Percentiles rank a stretch among this genome's conserved stretches.
Conservation (phyloP, 1,140 invertebrate genomes). For the Drosophila mayri region DNA sequence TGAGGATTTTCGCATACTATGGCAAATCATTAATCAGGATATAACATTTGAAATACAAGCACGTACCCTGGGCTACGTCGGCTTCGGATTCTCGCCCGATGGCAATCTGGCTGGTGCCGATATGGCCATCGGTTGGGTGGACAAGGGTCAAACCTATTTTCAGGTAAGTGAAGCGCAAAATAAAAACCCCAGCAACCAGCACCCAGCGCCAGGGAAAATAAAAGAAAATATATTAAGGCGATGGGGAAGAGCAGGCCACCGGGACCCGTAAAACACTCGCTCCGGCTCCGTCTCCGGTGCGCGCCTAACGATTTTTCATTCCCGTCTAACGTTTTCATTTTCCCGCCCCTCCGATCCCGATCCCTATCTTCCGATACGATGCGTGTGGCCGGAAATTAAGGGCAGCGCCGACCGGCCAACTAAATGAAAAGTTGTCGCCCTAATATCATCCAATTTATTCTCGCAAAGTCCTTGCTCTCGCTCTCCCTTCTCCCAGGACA, state of each 20-base stretch:
- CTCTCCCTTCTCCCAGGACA: conserved; percentile 34
- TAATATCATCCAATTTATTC: conserved; percentile 81
- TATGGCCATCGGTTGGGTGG: conserved; percentile 91
- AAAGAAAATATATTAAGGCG: conserved; percentile 24
- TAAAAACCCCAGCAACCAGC: conserved; percentile 10
- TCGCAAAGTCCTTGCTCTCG: conserved; percentile 47
- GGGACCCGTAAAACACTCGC: conserved; percentile 8
- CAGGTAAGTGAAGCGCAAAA: conserved; percentile 86
- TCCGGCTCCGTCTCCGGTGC: not conserved
- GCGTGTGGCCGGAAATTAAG: conserved; percentile 81
- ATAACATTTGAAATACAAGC: conserved; percentile 93
- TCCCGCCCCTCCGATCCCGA: conserved; percentile 9
- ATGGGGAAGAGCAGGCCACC: not conserved
- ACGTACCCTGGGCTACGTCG: conserved; percentile 92
- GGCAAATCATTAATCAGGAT: conserved; percentile 87
- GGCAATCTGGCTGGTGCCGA: conserved; percentile 89
- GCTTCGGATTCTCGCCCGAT: conserved; percentile 92
- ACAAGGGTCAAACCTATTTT: conserved; percentile 89
- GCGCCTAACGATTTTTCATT: conserved; percentile 66
- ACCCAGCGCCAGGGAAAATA: not conserved
- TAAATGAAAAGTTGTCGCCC: conserved; percentile 81
- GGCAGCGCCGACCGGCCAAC: conserved; percentile 52
- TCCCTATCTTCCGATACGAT: conserved; percentile 30
- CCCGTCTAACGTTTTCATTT: conserved; percentile 65
- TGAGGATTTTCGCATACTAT: conserved; percentile 86